Conservation (phyloP, 1,140 invertebrate species). For the Coelopa frigida region DNA sequence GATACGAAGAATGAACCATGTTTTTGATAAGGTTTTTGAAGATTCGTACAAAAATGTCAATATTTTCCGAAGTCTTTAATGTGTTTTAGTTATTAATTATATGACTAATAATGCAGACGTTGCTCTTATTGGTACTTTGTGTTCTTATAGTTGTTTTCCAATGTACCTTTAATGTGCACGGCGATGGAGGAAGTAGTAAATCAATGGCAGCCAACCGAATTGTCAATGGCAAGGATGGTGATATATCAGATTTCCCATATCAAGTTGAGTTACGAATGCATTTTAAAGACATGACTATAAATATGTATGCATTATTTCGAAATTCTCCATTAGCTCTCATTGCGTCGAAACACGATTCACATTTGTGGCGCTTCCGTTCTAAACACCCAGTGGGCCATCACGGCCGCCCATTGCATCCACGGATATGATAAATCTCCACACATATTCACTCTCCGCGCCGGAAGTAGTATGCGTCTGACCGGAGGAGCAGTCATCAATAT, state of each 20-base stretch:
- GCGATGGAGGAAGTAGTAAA: no score
- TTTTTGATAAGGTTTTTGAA: no score
- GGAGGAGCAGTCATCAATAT: conserved; percentile 29
- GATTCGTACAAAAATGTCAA: no score
- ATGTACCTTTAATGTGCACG: no score
- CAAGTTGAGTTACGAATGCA: conserved; percentile 6
- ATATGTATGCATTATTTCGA: no score
- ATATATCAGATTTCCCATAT: conserved; percentile 15
- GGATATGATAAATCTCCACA: conserved; percentile 24
- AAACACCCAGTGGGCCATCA: conserved; percentile 37
- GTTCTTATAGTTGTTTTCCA: no score
- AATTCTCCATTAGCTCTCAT: conserved; percentile 18
- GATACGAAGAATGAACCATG: no score
- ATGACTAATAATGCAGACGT: no score
- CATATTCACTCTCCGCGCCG: conserved; percentile 29
- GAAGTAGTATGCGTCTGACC: conserved; percentile 17
- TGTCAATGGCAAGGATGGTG: conserved; percentile 31
- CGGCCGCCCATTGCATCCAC: conserved; percentile 40
- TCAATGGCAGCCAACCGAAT: no score
- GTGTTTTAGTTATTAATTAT: no score
- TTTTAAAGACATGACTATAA: background rate
- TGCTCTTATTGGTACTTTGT: no score
- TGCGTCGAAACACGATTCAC: conserved; percentile 29
- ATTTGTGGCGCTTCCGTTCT: conserved; percentile 41
- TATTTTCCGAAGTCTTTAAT: no score